Base-by-base conservation (phyloP, 2,797 vertebrate genomes). In the Syngnathus acus region DNA sequence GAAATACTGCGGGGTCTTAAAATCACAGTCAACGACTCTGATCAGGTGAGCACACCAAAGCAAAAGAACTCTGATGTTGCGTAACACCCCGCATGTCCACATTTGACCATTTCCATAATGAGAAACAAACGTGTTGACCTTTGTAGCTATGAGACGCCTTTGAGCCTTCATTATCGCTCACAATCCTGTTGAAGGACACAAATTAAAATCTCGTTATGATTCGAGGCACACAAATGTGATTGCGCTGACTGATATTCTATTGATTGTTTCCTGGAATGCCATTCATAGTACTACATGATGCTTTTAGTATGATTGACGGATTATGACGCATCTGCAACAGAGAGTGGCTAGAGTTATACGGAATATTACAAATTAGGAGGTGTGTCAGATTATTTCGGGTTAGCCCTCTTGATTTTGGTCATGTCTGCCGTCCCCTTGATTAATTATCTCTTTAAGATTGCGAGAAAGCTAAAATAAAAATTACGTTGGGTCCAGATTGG, bases 11-110 rank as follows among this genome's bases (percentile, higher is more conserved):
- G 93, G 3, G 95, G 95, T 9, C 60, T 99, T 72, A 95, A 92
- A 90, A 97, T 99, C 76, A 96, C 93, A 0, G 96, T 98, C 82
- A 98, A 94, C 1, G 97, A 99, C 81, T 98, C 94, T 0, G 97
- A 99, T 82, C 95, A 98, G 94, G 97, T 99, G 68, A 17, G 66
- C 5, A 40, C 13, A 32, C 43, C 14, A 9, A 37, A 19, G 62
- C 43, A 47, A 62, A 43, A 32, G 26, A 57, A 48, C 23, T n/a
- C 26, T 2, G 16, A 42, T 37, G 64, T 83, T 78, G 70, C 59
- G 63, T 57, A 76, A 66, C 48, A 51, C 51, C 65, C 39, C n/a
- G 2, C 39, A 23, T 43, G 26, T 50, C 14, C 21, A 4, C 48
- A 23, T 65, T 75, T 73, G 68, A 51, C 57, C 60, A 72, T 58